These are phyloP conservation scores for Scopus umbretta DNA, from an alignment of 2,113 vertebrate genomes.

Conservation along the genomic window DNA sequence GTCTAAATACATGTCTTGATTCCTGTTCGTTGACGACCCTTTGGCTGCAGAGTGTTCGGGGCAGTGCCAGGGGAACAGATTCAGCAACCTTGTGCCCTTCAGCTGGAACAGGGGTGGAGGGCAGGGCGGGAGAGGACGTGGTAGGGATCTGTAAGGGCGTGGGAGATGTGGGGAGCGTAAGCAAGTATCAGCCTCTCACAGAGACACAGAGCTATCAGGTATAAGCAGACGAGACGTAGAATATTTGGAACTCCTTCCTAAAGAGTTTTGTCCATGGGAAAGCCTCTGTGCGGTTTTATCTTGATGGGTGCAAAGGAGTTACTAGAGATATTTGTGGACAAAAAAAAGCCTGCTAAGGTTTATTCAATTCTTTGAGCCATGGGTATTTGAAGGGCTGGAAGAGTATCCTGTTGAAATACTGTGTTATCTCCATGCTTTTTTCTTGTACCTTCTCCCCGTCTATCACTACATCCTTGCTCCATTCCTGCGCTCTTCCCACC, in stretches of 20 bases:
- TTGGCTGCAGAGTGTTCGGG: neutral
- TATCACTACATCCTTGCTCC: neutral
- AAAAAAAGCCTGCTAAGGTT: neutral
- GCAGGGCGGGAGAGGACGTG: neutral
- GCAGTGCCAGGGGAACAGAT: neutral
- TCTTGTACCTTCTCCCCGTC: neutral
- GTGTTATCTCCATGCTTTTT: accelerated
- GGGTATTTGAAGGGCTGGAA: neutral
- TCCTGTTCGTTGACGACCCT: no score
- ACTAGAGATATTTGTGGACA: no score
- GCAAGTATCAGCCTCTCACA: no score
- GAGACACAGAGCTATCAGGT: neutral
- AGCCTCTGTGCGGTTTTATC: neutral
- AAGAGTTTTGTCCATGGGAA: neutral
- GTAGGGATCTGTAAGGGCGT: neutral
- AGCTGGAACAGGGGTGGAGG: neutral
- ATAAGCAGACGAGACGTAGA: neutral
- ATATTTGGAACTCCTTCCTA: neutral
- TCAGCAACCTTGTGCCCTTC: no score
- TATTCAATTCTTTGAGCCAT: neutral
- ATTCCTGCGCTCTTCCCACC: neutral
- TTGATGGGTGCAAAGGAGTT: neutral
- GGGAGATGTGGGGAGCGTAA: neutral
- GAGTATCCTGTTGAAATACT: neutral
- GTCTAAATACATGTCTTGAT: no score